Percentiles rank a stretch among this genome's conserved stretches.
phyloP scores from a whole-genome alignment of 2,797 vertebrate species.

The Chiloscyllium punctatum region DNA sequence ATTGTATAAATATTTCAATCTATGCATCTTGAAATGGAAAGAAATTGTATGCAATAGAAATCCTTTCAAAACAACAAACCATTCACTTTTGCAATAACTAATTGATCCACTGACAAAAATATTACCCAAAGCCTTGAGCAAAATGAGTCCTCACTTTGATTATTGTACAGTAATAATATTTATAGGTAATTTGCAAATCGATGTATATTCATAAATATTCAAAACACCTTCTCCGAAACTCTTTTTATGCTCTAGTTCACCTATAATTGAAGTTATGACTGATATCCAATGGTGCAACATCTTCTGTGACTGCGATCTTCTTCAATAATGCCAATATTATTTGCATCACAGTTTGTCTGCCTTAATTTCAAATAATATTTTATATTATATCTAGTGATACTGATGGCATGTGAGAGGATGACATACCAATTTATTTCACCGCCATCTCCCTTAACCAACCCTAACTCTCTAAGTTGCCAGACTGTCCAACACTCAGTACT shows the following conservation, averaged over 20 bases:
- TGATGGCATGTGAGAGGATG: neutral
- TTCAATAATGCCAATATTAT: neutral
- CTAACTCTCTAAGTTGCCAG: neutral
- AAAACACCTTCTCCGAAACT: neutral
- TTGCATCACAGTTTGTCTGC: neutral
- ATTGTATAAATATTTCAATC: neutral
- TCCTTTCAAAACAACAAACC: neutral
- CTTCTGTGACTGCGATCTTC: neutral
- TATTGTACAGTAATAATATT: neutral
- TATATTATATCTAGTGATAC: neutral
- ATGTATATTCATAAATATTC: neutral
- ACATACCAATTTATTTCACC: neutral
- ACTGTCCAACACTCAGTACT: neutral
- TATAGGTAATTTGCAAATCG: neutral
- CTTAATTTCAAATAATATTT: neutral
- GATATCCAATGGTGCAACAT: neutral
- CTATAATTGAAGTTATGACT: neutral
- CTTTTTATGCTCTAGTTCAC: neutral
- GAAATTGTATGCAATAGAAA: neutral
- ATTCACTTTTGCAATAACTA: neutral
- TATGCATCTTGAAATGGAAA: neutral
- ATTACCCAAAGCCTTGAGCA: neutral
- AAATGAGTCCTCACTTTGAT: neutral
- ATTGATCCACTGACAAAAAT: neutral
- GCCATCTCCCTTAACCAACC: neutral